These are phyloP conservation scores for Heliconius ismenius DNA, from an alignment of 2,888 invertebrate species.

Conservation along the genomic window DNA sequence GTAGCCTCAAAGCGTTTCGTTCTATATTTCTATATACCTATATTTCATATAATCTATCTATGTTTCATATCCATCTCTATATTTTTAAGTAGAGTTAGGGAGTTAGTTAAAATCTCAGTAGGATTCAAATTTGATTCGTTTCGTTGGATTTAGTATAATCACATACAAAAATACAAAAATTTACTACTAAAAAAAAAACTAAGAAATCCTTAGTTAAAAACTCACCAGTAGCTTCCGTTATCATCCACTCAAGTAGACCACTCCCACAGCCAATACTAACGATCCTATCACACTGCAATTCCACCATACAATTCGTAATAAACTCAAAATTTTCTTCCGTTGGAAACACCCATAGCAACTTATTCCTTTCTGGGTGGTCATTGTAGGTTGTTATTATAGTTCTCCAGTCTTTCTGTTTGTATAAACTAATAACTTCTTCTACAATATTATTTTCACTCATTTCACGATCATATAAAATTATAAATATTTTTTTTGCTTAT, in stretches of 20 bases:
- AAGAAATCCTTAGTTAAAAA: neutral
- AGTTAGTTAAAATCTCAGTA: too few species aligned
- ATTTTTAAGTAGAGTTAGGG: too few species aligned
- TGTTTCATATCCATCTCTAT: too few species aligned
- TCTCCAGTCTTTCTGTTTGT: slow-evolving; percentile 74
- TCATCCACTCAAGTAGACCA: slow-evolving; percentile 91
- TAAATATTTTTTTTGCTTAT: too few species aligned
- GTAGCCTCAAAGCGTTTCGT: too few species aligned
- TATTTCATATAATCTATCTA: too few species aligned
- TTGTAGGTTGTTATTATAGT: slow-evolving; percentile 71
- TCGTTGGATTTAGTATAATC: too few species aligned
- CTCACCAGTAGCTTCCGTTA: slow-evolving; percentile 84
- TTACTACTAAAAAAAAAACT: neutral
- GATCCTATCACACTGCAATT: slow-evolving; percentile 74
- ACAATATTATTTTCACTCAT: slow-evolving; percentile 69
- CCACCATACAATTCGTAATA: slow-evolving; percentile 72
- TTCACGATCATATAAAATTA: too few species aligned
- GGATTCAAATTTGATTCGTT: too few species aligned
- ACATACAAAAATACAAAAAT: too few species aligned
- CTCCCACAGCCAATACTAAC: slow-evolving; percentile 90
- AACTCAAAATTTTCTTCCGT: slow-evolving; percentile 84
- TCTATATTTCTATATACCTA: too few species aligned
- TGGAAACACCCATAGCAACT: slow-evolving; percentile 89
- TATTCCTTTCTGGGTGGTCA: slow-evolving; percentile 77
- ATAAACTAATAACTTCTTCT: slow-evolving; percentile 62